These are phyloP conservation scores for Steinernema feltiae DNA, from an alignment of 1,140 invertebrate genomes.

Conservation along the genomic window DNA sequence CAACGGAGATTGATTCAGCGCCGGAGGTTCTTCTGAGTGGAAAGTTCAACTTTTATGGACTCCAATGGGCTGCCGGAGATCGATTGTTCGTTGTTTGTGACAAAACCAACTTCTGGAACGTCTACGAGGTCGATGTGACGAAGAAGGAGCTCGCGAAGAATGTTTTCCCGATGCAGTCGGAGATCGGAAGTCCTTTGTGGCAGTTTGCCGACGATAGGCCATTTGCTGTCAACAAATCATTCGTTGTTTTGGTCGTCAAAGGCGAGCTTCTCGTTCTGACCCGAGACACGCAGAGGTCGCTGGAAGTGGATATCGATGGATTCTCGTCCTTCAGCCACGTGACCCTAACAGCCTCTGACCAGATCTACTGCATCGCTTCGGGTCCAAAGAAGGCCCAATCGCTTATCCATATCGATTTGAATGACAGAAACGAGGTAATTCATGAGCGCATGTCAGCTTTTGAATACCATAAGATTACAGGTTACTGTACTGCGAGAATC, in stretches of 20 bases:
- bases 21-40: not conserved
- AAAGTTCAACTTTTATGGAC: constrained; percentile 42
- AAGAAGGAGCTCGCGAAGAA: constrained; percentile 16
- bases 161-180: constrained; percentile 20
- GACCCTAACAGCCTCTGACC: constrained; percentile 12
- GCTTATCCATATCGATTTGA: constrained; percentile 28
- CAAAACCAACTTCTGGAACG: constrained; percentile 59
- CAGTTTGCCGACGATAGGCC: constrained; percentile 20
- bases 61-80: constrained; percentile 55
- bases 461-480: not conserved
- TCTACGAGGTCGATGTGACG: constrained; percentile 50
- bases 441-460: not conserved
- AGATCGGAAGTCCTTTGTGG: constrained; percentile 35
- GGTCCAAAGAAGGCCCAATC: constrained; percentile 27
- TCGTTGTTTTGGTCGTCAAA: constrained; percentile 26
- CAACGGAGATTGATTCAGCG: not conserved
- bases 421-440: not conserved
- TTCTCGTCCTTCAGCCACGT: constrained; percentile 23
- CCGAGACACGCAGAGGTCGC: not conserved
- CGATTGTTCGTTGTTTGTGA: constrained; percentile 58
- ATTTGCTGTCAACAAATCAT: constrained; percentile 22
- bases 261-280: constrained; percentile 41
- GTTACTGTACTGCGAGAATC: constrained; percentile 28
- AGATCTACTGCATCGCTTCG: constrained; percentile 21
- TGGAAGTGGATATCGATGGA: not conserved